These are phyloP conservation scores for Poeciliopsis turrubarensis DNA, from an alignment of 2,113 vertebrate species.

Conservation along the genomic window DNA sequence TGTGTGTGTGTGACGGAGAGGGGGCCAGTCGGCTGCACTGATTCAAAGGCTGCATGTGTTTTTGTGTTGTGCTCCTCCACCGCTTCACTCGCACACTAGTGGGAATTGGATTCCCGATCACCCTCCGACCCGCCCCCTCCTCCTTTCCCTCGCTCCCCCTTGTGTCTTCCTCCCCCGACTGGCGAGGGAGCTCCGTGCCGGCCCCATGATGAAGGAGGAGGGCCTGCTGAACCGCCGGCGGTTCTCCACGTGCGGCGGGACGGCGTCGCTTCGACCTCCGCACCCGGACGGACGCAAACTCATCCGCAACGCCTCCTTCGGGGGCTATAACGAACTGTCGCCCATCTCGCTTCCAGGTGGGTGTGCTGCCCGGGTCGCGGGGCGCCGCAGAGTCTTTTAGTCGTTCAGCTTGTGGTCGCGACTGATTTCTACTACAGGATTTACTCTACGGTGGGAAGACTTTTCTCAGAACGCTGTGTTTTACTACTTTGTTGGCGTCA, in stretches of 20 bases:
- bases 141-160: constrained; percentile 18
- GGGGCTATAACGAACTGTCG: constrained; percentile 94
- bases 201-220: constrained; percentile 91
- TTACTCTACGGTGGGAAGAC: not conserved
- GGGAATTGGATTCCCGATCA: constrained; percentile 62
- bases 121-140: not conserved
- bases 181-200: constrained; percentile 41
- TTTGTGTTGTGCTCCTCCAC: constrained; percentile 14
- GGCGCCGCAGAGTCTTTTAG: not conserved
- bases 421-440: not conserved
- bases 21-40: constrained; percentile 45
- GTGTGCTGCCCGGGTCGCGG: constrained; percentile 50
- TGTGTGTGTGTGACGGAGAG: constrained; percentile 8
- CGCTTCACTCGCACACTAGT: constrained; percentile 25
- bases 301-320: constrained; percentile 96
- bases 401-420: constrained; percentile 4
- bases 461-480: not conserved
- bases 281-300: constrained; percentile 92
- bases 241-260: constrained; percentile 91
- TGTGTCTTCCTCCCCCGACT: constrained; percentile 1
- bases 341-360: constrained; percentile 90
- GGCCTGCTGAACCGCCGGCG: constrained; percentile 87
- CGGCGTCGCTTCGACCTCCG: constrained; percentile 83
- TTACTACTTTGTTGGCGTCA: not conserved
- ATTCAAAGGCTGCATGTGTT: constrained; percentile 22